Conservation (phyloP, 2,113 vertebrate species). For the Rhagologus leucostigma region DNA sequence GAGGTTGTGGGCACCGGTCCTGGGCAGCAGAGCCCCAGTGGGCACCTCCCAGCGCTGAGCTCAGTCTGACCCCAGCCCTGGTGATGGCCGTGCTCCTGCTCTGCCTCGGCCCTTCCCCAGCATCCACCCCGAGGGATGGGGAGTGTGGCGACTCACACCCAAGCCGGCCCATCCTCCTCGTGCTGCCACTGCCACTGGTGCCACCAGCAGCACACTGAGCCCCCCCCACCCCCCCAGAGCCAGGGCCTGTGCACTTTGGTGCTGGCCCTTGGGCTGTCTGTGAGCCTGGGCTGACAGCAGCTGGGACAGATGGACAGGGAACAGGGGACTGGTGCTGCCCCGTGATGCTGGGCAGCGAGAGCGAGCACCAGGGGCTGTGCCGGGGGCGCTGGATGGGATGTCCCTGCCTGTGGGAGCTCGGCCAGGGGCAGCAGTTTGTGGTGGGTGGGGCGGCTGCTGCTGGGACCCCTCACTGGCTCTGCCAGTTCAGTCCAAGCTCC, state of each 20-base stretch:
- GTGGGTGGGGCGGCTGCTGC: no score
- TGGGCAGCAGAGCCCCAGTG: not conserved
- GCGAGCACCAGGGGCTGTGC: accelerated
- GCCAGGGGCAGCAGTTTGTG: accelerated
- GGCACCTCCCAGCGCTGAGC: not conserved
- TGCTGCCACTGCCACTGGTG: not conserved
- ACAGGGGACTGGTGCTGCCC: accelerated
- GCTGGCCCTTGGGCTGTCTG: accelerated
- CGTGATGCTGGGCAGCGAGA: not conserved
- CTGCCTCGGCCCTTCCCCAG: not conserved
- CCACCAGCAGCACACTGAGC: no score
- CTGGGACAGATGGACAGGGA: accelerated
- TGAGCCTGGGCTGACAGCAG: no score
- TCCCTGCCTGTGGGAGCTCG: accelerated
- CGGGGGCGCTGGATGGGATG: accelerated
- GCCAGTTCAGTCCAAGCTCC: not conserved
- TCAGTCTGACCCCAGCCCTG: not conserved
- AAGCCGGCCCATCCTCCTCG: accelerated
- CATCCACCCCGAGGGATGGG: accelerated
- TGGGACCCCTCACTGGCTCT: accelerated
- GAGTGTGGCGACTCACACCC: accelerated
- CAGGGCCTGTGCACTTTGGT: not conserved
- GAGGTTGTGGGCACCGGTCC: not conserved
- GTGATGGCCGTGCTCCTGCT: accelerated
- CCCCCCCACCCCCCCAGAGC: no score